Percentiles rank a stretch among this genome's conserved stretches.
Conservation (phyloP, 2,888 invertebrate genomes). For the Lycophotia porphyrea region DNA sequence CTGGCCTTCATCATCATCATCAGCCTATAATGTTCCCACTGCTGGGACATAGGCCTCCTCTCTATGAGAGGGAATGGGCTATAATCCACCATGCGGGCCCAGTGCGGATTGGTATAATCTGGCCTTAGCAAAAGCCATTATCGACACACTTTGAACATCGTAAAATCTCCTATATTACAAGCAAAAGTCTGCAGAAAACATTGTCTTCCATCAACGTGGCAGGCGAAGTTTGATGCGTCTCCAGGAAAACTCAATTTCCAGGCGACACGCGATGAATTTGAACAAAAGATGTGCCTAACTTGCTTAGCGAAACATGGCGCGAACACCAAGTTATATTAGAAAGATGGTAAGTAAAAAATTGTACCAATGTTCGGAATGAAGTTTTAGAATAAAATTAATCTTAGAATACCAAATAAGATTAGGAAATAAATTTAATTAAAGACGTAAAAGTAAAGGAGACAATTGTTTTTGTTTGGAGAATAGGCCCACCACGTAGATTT, state of each 20-base stretch:
- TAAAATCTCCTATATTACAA: neutral
- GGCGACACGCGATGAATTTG: constrained; percentile 53
- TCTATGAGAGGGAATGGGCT: too few relatives aligned
- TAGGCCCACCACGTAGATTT: too few relatives aligned
- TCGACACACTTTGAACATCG: neutral
- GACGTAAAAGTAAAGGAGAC: too few relatives aligned
- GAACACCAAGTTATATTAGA: constrained; percentile 31
- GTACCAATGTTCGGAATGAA: neutral
- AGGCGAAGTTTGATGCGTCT: constrained; percentile 53
- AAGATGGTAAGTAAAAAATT: constrained; percentile 12
- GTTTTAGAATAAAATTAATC: neutral
- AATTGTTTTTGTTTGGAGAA: too few relatives aligned
- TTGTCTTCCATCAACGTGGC: constrained; percentile 26
- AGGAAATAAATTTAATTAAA: neutral
- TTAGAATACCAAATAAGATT: neutral
- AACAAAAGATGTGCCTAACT: constrained; percentile 49
- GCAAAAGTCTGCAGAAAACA: constrained; percentile 8
- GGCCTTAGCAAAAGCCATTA: neutral
- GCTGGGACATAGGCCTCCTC: too few relatives aligned
- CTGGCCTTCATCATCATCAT: too few relatives aligned
- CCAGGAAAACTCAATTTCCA: constrained; percentile 57
- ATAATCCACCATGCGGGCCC: too few relatives aligned
- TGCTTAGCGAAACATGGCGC: constrained; percentile 24
- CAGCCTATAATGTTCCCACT: too few relatives aligned
- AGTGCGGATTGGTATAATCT: too few relatives aligned